Evolutionary conservation across 2,797 vertebrate genomes (phyloP).

Genomic region (Characodon lateralis): DNA sequence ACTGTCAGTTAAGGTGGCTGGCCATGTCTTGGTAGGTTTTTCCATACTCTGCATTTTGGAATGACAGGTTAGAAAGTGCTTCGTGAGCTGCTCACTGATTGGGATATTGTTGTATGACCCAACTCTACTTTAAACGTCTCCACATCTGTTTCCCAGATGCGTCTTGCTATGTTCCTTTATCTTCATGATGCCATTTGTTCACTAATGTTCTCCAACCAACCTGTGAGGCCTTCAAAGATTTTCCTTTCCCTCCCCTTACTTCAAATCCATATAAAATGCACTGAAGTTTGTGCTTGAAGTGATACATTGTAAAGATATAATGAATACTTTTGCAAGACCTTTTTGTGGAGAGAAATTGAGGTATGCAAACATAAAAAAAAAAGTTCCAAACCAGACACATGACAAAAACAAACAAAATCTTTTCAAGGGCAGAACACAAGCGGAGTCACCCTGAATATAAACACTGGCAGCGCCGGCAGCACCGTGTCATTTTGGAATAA

Average conservation of each 20-base stretch:
- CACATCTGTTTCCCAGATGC: not conserved
- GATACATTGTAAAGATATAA: not conserved
- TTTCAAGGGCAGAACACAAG: conserved; percentile 21
- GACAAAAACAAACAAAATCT: not conserved
- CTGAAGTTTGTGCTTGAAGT: not conserved
- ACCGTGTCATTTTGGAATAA: conserved; percentile 19
- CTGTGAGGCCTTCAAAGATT: not conserved
- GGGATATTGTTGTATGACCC: not conserved
- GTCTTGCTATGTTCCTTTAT: not conserved
- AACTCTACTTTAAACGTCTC: too few relatives aligned
- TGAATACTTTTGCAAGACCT: not conserved
- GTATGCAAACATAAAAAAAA: not conserved
- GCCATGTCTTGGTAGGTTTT: not conserved
- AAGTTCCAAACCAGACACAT: not conserved
- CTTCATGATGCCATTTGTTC: not conserved
- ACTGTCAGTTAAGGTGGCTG: not conserved
- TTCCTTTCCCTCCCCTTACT: too few relatives aligned
- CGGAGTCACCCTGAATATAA: conserved; percentile 48
- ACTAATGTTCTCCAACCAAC: not conserved
- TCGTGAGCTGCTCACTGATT: not conserved
- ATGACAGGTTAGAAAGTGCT: not conserved
- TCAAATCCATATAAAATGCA: not conserved
- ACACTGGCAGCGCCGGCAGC: conserved; percentile 9
- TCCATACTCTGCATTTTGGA: not conserved
- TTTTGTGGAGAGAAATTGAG: not conserved